Conservation (phyloP, 2,888 invertebrate genomes). For the Argyresthia goedartella region DNA sequence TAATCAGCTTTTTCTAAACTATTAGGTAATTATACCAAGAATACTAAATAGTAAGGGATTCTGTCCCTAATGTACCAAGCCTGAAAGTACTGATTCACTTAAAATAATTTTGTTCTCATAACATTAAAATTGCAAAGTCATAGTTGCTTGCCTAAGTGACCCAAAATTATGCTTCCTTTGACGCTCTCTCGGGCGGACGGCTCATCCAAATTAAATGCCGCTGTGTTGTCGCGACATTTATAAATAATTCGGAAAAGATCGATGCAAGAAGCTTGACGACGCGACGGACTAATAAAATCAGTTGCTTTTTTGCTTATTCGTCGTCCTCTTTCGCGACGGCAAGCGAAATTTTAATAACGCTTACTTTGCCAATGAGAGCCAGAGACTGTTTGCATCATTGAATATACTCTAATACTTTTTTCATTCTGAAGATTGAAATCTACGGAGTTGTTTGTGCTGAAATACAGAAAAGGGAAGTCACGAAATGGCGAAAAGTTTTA, state of each 20-base stretch:
- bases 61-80: no score
- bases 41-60: no score
- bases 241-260: background rate
- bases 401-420: slow-evolving; percentile 16
- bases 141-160: background rate
- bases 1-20: no score
- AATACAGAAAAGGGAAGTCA: background rate
- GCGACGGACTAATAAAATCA: slow-evolving; percentile 44
- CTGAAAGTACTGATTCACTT: no score
- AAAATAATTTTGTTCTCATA: no score
- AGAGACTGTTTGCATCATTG: slow-evolving; percentile 46
- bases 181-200: background rate
- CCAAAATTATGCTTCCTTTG: background rate
- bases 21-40: no score
- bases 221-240: background rate
- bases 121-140: background rate
- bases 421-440: slow-evolving; percentile 13
- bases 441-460: slow-evolving; percentile 1
- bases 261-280: slow-evolving; percentile 26
- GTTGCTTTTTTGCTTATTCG: slow-evolving; percentile 44
- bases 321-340: slow-evolving; percentile 36
- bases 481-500: background rate
- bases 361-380: slow-evolving; percentile 39
- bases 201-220: slow-evolving; percentile 3
- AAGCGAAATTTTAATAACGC: slow-evolving; percentile 58